Evolutionary conservation across 92 coral and sea anemone genomes (phyloP), one percentile per base, ranked within the genome.

Genomic region (Palythoa caribaeorum): DNA sequence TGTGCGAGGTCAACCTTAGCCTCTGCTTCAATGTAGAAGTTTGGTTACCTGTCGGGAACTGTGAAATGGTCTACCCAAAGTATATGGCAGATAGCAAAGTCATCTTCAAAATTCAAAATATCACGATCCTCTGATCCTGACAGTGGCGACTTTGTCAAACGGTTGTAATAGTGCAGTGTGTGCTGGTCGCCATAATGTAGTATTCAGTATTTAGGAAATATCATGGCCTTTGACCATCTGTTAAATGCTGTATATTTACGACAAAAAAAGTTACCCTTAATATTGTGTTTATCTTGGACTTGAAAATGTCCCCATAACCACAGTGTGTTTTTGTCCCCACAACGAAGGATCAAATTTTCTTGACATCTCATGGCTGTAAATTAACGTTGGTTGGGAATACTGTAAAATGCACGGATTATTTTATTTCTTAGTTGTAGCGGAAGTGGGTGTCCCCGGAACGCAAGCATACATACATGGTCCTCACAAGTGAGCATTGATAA

Each of bases 381-480:
- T 72, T 53, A 73, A 72, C 72, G 81, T 73, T 72, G 36, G 81
- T 52, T 35, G 44, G 80, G 81, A 73, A 78, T 85, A 85, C 88
- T 85, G 73, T 54, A 48, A 85, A 72, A 85, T 53, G 88, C 39
- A 8, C 84, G 63, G 55, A 73, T 72, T n/a, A 15, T 85, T 85
- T 37, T 85, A 6, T 72, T 85, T 72, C 88, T 38, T 84, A 84
- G 16, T 71, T 84, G 88, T 14, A 20, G 71, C 13, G 88, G 88
- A 71, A 84, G 62, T 71, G 71, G 88, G 88, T 84, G 88, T 84
- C 79, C 80, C 88, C 88, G 76, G 69, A 84, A 84, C 70, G 80
- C 88, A 84, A 78, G 88, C 88, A 84, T 73, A 52, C 88, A 84
- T 84, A 84, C 81, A 84, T 84, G 80, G 88, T 84, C 88, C 80